Conservation (phyloP, 2,888 invertebrate species). For the Malachius bipustulatus region DNA sequence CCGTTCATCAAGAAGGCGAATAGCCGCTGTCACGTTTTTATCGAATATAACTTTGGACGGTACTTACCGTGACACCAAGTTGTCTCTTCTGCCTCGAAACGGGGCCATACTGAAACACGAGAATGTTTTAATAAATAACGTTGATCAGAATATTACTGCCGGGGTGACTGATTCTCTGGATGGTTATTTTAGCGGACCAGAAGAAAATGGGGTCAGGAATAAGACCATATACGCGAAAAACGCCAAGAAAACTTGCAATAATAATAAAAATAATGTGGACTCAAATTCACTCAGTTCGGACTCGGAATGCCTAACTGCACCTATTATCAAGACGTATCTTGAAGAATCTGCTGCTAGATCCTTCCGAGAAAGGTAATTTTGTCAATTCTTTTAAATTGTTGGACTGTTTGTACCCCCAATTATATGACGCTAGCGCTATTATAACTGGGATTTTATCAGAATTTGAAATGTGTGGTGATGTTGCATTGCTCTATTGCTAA, state of each 20-base stretch:
- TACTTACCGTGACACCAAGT: slow-evolving; percentile 55
- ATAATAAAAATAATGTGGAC: slow-evolving; percentile 30
- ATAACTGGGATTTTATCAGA: too few relatives aligned
- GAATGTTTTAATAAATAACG: slow-evolving; percentile 18
- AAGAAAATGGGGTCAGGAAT: slow-evolving; percentile 20
- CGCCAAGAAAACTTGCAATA: slow-evolving; percentile 22
- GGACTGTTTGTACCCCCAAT: too few relatives aligned
- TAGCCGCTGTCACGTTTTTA: slow-evolving; percentile 87
- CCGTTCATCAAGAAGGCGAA: slow-evolving; percentile 62
- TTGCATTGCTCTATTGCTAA: too few relatives aligned
- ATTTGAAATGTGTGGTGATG: too few relatives aligned
- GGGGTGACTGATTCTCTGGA: slow-evolving; percentile 35
- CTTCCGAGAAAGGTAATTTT: too few relatives aligned
- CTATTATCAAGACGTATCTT: slow-evolving; percentile 42
- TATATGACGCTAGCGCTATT: too few relatives aligned
- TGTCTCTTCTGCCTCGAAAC: slow-evolving; percentile 39
- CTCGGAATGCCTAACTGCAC: slow-evolving; percentile 57
- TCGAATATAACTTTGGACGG: slow-evolving; percentile 93
- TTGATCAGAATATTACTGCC: slow-evolving; percentile 24
- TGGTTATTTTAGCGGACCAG: slow-evolving; percentile 31
- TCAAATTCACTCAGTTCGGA: slow-evolving; percentile 60
- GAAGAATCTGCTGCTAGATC: slow-evolving; percentile 27
- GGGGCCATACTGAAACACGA: slow-evolving; percentile 30
- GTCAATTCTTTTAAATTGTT: too few relatives aligned
- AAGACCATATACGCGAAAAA: slow-evolving; percentile 14